Evolutionary conservation across 2,797 vertebrate species (phyloP).

Genomic region (Sciurus carolinensis): DNA sequence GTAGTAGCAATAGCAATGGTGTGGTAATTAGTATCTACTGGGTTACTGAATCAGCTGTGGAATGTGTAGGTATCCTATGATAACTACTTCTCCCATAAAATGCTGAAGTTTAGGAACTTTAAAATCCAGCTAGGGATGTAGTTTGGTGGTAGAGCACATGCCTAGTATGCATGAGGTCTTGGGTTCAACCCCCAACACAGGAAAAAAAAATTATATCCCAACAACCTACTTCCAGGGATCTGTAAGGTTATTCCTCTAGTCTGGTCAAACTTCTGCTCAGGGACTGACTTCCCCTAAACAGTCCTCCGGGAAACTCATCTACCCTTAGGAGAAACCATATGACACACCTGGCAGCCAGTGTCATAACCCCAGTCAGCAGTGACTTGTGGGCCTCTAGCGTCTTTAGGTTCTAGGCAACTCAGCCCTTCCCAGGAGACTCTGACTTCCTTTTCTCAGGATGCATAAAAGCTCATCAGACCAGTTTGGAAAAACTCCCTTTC

Average conservation of each 20-base stretch:
- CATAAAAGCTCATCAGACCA: slow-evolving; percentile 4
- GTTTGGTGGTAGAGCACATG: not conserved
- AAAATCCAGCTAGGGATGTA: not conserved
- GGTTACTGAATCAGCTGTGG: not conserved
- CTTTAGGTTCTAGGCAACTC: slow-evolving; percentile 15
- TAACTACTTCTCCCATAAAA: not conserved
- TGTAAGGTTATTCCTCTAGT: not conserved
- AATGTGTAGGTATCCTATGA: not conserved
- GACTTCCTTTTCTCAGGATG: slow-evolving; percentile 56
- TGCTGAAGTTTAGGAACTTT: not conserved
- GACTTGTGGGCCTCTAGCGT: not conserved
- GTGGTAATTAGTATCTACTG: not conserved
- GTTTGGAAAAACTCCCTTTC: slow-evolving; percentile 35
- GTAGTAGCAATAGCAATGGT: not conserved
- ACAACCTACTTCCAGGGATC: not conserved
- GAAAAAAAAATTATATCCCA: not conserved
- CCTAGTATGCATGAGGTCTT: not conserved
- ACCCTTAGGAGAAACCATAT: not conserved
- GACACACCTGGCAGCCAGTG: not conserved
- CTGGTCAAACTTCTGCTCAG: not conserved
- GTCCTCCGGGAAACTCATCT: not conserved
- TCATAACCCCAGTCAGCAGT: not conserved
- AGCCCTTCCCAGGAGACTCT: not conserved
- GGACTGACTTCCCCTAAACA: slow-evolving; percentile 8
- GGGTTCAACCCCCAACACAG: not conserved